Base-by-base conservation (phyloP, 2,888 invertebrate genomes). In the Dastarcus helophoroides region DNA sequence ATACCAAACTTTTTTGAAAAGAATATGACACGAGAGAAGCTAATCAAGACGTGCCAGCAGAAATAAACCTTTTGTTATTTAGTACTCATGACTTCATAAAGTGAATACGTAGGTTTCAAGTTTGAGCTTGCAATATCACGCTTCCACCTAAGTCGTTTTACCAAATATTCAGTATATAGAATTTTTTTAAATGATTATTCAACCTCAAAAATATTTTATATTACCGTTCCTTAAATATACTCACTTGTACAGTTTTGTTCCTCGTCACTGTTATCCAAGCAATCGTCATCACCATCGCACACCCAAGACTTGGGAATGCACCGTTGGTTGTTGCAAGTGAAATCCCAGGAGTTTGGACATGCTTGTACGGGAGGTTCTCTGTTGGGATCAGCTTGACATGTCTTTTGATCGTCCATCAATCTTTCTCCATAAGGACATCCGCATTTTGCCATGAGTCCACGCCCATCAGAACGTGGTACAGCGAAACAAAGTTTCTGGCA, bases 401-500 rank as follows among this genome's bases (percentile, higher is more conserved):
- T 71, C 25, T 69, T 68, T 14, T 72, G 76, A 51, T 88, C 81
- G 0, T 71, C 64, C 2, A 67, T 69, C 31, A 94, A 58, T 39
- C 80, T 78, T 61, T 91, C 89, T 0, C 94, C 94, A 48, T 90
- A 89, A 0, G 94, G 91, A 63, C 95, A 95, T 0, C 85, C 91
- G 54, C 95, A 95, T 39, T 73, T 72, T 0, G 75, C 72, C 2
- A 68, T 68, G 26, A 86, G 52, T 8, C 62, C 53, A 7, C 64
- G 58, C 0, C 67, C 64, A 31, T 63, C 69, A 44, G 78, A 77
- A 11, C 65, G 62, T 0, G 86, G 88, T 1, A 91, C 68, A 0
- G 90, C 89, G 56, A 97, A 98, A 56, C 98, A 98, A 28, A 98
- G 74, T 53, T 95, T 93, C 39, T 88, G 80, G 56, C 97, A 98